Conservation (phyloP, 2,113 vertebrate species). For the Fregata magnificens region DNA sequence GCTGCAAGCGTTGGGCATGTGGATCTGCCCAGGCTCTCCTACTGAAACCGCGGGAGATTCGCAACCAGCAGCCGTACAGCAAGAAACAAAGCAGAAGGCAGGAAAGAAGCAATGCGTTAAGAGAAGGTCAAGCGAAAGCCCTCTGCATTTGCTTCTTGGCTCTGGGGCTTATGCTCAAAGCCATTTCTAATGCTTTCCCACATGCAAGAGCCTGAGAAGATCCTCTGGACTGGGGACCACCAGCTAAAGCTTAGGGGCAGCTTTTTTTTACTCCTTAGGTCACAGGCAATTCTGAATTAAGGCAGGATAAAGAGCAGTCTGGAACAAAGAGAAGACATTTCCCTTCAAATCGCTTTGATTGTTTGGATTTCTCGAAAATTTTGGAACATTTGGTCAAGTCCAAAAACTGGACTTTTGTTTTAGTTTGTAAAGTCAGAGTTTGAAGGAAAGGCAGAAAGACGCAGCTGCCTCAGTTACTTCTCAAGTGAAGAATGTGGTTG, state of each 20-base stretch:
- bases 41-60: fast-evolving
- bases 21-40: neutral
- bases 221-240: neutral
- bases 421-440: neutral
- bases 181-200: neutral
- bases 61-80: fast-evolving
- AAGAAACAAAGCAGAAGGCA: fast-evolving
- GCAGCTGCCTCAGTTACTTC: neutral
- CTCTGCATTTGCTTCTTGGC: neutral
- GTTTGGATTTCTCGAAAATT: neutral
- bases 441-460: neutral
- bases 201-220: fast-evolving
- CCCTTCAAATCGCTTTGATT: neutral
- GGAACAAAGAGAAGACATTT: neutral
- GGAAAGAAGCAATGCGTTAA: neutral
- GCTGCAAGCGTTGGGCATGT: fast-evolving
- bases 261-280: neutral
- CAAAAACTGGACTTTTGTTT: neutral
- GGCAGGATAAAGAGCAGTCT: neutral
- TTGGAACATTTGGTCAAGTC: neutral
- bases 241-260: neutral
- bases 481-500: neutral
- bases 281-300: neutral
- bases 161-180: neutral
- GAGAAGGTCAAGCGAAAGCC: neutral